These are phyloP conservation scores for Merluccius polli DNA, from an alignment of 2,797 vertebrate species.

Conservation along the genomic window DNA sequence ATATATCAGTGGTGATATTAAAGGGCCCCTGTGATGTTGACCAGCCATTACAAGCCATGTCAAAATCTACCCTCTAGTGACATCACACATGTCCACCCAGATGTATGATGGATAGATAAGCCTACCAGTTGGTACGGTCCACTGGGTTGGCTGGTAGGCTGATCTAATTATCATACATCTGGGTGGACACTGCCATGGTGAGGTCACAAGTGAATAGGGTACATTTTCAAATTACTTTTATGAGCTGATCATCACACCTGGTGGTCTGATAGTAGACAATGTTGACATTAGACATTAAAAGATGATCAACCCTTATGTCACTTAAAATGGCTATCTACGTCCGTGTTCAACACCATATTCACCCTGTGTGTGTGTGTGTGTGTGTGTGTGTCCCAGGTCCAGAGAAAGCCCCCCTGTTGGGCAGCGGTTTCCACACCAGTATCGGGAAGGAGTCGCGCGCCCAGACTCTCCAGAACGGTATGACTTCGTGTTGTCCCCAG, in stretches of 20 bases:
- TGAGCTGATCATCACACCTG: neutral
- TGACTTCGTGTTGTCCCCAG: slow-evolving; percentile 9
- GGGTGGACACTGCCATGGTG: too few species aligned
- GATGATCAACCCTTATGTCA: neutral
- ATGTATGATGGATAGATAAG: too few species aligned
- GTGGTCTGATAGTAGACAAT: neutral
- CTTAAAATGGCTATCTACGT: neutral
- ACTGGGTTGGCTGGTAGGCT: too few species aligned
- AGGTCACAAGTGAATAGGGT: neutral
- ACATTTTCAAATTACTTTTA: neutral
- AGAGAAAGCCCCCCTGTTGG: slow-evolving; percentile 83
- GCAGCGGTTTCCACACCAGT: slow-evolving; percentile 87
- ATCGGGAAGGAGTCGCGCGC: slow-evolving; percentile 90
- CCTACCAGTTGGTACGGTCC: too few species aligned
- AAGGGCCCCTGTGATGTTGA: too few species aligned
- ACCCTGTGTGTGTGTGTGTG: neutral
- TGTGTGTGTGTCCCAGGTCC: slow-evolving; percentile 68
- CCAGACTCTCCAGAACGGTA: slow-evolving; percentile 91
- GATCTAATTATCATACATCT: too few species aligned
- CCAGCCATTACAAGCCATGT: too few species aligned
- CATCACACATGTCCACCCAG: too few species aligned
- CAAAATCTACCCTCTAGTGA: too few species aligned
- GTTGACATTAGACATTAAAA: neutral
- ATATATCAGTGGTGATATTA: too few species aligned
- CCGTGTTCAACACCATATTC: neutral